Evolutionary conservation across 2,888 invertebrate genomes (phyloP).

Genomic region (Tetramorium bicarinatum): DNA sequence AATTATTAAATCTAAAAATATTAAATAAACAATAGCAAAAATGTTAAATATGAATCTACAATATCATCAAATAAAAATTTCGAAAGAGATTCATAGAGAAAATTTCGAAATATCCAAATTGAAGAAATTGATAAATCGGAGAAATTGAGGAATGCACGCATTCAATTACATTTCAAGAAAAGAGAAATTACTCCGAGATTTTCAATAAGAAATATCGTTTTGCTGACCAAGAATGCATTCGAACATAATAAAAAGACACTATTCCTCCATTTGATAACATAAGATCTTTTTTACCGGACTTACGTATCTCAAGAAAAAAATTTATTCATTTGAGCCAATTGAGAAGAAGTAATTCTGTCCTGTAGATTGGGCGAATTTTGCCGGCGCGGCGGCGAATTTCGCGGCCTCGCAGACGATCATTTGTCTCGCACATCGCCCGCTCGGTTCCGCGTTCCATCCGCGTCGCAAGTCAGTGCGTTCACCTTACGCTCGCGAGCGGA

Average conservation of each 20-base stretch:
- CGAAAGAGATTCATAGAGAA: neutral
- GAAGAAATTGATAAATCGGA: neutral
- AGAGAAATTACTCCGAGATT: neutral
- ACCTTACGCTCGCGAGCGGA: conserved; percentile 79
- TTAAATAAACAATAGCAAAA: too few relatives aligned
- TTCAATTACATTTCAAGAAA: neutral
- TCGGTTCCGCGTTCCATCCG: conserved; percentile 84
- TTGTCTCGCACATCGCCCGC: conserved; percentile 83
- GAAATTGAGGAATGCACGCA: neutral
- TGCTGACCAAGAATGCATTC: neutral
- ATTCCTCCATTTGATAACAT: neutral
- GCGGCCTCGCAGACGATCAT: conserved; percentile 82
- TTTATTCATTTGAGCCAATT: neutral
- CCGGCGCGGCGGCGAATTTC: conserved; percentile 46
- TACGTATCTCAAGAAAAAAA: neutral
- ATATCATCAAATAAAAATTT: neutral
- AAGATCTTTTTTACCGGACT: neutral
- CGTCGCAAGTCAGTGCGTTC: conserved; percentile 85
- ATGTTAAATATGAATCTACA: neutral
- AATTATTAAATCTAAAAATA: neutral
- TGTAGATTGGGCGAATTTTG: conserved; percentile 36
- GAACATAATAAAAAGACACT: neutral
- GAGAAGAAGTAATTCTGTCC: neutral
- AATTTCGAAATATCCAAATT: neutral
- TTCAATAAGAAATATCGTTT: neutral